Evolutionary conservation across 2,113 vertebrate genomes (phyloP), one percentile per base, ranked within the genome.

Genomic region (Bujurquina vittata): DNA sequence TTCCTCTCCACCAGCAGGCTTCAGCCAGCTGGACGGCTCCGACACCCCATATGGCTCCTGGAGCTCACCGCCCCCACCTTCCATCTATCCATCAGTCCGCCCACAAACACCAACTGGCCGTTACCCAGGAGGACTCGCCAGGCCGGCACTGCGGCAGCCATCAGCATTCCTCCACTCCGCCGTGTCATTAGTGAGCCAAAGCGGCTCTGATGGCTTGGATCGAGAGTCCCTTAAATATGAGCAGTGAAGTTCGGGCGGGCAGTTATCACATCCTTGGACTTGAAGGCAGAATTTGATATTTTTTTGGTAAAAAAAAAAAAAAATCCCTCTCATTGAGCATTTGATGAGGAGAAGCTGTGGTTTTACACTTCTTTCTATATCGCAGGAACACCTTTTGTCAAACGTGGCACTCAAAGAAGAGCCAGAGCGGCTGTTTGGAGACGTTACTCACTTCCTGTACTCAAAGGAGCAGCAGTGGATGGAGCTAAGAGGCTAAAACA

Each of bases 21-120:
- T 84, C 49, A 79, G 79, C 85, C 91, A 91, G 77, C 88, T 90
- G 91, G 86, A 80, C 1, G 58, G 8, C 54, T 75, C 57, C 5
- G 54, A 80, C 86, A 54, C 18, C 84, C 80, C 79, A 83, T 86
- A 80, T 87, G 88, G 77, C 81, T 74, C 74, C 77, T 76, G 76
- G 54, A 81, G 23, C 63, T 60, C 43, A 65, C 43, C 72, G 81
- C 55, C 80, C 77, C 83, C 83, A 74, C 75, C 84, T 83, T 88
- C 84, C 61, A 86, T 84, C 84, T 63, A 60, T 83, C 87, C 55
- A 78, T 80, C 88, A 80, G 49, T 73, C 78, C 83, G 73, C 89
- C 88, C 85, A 86, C 89, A 82, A 79, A 78, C 60, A 87, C 79
- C 77, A 84, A 62, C 73, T 79, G 87, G 88, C 80, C 1, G 14